phyloP scores from a whole-genome alignment of 2,113 vertebrate species.

The Urocitellus parryii region DNA sequence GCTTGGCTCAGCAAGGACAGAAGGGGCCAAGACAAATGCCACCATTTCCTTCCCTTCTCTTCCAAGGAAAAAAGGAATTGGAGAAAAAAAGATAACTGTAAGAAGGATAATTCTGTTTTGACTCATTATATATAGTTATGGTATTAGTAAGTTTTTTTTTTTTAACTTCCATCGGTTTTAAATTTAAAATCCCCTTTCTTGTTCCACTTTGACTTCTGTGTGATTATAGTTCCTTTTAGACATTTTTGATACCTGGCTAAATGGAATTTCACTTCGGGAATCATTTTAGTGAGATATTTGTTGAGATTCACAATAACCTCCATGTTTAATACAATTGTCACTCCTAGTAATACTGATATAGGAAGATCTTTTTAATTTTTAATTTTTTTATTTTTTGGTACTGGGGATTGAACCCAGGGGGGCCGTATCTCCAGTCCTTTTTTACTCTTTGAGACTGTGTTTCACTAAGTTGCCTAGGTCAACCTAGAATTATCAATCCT shows the following conservation, averaged over 20 bases:
- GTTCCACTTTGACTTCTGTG: not conserved
- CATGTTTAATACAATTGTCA: not conserved
- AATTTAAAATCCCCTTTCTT: not conserved
- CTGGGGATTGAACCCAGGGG: no score
- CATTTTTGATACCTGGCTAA: not conserved
- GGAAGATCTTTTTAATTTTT: not conserved
- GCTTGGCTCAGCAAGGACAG: not conserved
- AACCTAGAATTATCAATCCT: no score
- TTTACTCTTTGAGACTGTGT: no score
- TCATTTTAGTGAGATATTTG: not conserved
- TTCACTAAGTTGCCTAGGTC: no score
- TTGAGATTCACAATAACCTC: not conserved
- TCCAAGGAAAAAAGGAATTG: not conserved
- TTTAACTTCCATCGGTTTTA: not conserved
- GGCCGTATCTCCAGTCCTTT: no score
- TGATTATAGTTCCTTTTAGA: not conserved
- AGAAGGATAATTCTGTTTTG: constrained; percentile 5
- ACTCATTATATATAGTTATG: constrained; percentile 1
- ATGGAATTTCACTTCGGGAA: not conserved
- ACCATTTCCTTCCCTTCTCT: not conserved
- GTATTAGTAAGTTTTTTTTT: constrained; percentile 17
- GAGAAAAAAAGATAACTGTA: not conserved
- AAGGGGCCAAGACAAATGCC: not conserved
- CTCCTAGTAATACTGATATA: no score
- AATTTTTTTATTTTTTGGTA: no score